phyloP scores from a whole-genome alignment of 1,140 invertebrate species.

The Drosophila auraria region DNA sequence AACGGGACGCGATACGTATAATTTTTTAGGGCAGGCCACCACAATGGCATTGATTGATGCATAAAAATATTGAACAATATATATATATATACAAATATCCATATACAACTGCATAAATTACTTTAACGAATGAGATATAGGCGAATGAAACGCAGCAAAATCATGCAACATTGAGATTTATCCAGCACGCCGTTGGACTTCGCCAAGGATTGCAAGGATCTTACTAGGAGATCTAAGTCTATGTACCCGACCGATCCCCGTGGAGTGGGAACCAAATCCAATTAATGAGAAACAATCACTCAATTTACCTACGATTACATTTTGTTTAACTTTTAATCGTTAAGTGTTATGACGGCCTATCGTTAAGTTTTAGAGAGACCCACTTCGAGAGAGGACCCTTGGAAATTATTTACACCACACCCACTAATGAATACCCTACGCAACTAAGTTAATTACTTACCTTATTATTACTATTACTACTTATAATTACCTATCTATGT shows the following conservation, averaged over 20 bases:
- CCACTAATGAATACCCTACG: constrained; percentile 68
- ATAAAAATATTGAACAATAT: constrained; percentile 66
- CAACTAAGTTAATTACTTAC: constrained; percentile 68
- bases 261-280: constrained; percentile 62
- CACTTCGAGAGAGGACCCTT: constrained; percentile 46
- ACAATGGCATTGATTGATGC: constrained; percentile 34
- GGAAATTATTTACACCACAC: constrained; percentile 71
- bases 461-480: constrained; percentile 25
- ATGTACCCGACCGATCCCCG: constrained; percentile 12
- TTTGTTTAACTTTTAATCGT: constrained; percentile 54
- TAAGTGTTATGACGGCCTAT: constrained; percentile 75
- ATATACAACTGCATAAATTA: constrained; percentile 74
- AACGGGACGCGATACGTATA: constrained; percentile 37
- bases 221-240: constrained; percentile 27
- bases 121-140: constrained; percentile 52
- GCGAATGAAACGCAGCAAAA: constrained; percentile 63
- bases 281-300: constrained; percentile 80
- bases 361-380: constrained; percentile 66
- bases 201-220: constrained; percentile 19
- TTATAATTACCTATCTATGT: constrained; percentile 41
- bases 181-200: constrained; percentile 68
- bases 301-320: constrained; percentile 74
- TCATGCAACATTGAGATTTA: constrained; percentile 81
- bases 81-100: constrained; percentile 62
- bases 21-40: constrained; percentile 52